These are phyloP conservation scores for Pithys albifrons DNA, from an alignment of 2,113 vertebrate genomes.

Conservation along the genomic window DNA sequence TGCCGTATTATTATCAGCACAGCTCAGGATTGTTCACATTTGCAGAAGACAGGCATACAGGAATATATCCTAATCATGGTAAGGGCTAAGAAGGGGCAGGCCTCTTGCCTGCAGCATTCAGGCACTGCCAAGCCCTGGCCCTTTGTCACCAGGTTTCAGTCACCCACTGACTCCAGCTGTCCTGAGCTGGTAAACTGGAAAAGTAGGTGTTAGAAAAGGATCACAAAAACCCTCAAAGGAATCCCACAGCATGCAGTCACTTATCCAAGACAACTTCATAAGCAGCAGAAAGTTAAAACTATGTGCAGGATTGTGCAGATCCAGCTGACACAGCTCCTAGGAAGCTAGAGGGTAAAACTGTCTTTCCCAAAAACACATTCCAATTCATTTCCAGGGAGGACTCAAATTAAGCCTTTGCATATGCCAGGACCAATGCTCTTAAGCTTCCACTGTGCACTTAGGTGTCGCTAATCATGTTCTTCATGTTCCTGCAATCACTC, in stretches of 20 bases:
- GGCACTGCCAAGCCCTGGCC: background rate
- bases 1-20: background rate
- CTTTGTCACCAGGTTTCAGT: background rate
- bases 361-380: background rate
- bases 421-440: background rate
- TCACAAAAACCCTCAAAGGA: background rate
- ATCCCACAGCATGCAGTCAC: background rate
- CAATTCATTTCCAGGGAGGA: background rate
- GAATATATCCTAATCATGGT: background rate
- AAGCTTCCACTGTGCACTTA: background rate
- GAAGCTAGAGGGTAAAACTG: background rate
- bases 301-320: background rate
- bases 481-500: background rate
- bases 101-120: background rate
- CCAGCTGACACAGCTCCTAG: background rate
- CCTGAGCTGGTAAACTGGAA: background rate
- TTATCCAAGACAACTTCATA: background rate
- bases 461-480: background rate
- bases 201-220: background rate
- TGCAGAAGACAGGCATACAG: background rate
- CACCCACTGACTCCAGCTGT: background rate
- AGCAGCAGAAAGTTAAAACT: background rate
- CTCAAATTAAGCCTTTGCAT: background rate
- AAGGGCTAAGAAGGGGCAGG: background rate
- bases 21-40: background rate